Base-by-base conservation (phyloP, 2,113 vertebrate genomes). In the Donacobius atricapilla region DNA sequence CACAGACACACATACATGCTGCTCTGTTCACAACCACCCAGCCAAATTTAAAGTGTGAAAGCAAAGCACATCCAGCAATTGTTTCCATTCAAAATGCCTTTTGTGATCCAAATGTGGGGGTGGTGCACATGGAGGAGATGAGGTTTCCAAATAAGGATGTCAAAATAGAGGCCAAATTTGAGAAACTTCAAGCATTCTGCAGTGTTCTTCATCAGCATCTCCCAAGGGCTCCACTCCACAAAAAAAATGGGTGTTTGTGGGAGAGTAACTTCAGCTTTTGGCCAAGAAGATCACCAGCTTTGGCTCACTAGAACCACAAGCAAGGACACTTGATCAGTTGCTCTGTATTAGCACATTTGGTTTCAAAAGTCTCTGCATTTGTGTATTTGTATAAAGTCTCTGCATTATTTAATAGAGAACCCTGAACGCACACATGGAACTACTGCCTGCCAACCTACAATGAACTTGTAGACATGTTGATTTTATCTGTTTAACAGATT, bases 401-500 rank as follows among this genome's bases (percentile, higher is more conserved):
- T 94, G 51, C 58, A 94, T 93, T 86, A 95, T 92, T 96, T 83
- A 95, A 91, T 4, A 47, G 30, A 93, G 61, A 89, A 66, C 80
- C 70, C 68, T 90, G 96, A 85, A 90, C 23, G 11, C 42, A 54
- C 39, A 88, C 37, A 66, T 3, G 7, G 80, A 95, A 92, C 95
- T 18, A 48, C 9, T 93, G 90, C 54, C 80, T 95, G 68, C 47
- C 2, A 60, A 95, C 97, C 97, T 93, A 25, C 76, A 73, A 39
- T 81, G 95, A 97, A 96, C 96, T 58, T 89, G 71, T 31, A 94
- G 97, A 96, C 86, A 96, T 56, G 92, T 35, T 83, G 97, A 97
- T 96, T 91, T n/a, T 93, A 97, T 97, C 97, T 93, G 61, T 92
- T 54, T 90, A 86, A 95, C 66, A 96, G 95, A 97, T 95, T 70